Percentiles rank a stretch among this genome's conserved stretches.
These are phyloP conservation scores for Varroa destructor DNA, from an alignment of 1,140 invertebrate species.

Conservation along the genomic window DNA sequence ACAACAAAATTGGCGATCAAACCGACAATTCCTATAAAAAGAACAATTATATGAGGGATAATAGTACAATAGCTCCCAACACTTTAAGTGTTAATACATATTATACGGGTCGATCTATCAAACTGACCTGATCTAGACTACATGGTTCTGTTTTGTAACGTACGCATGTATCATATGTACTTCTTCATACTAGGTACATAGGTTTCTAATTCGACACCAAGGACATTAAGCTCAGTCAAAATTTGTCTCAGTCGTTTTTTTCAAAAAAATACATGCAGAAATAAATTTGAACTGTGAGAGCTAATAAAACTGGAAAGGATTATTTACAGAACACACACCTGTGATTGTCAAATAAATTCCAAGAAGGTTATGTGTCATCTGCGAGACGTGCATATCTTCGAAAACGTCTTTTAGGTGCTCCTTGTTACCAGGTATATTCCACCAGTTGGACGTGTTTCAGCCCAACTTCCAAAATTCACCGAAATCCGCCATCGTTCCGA, in stretches of 20 bases:
- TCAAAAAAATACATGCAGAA: no score
- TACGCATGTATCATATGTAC: not conserved
- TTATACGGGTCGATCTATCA: not conserved
- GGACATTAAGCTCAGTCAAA: not conserved
- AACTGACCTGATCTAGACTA: not conserved
- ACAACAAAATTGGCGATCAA: conserved; percentile 35
- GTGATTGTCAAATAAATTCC: conserved; percentile 16
- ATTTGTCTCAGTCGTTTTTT: not conserved
- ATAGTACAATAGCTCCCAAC: not conserved
- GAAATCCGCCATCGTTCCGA: not conserved
- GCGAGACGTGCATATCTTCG: not conserved
- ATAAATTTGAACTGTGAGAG: no score
- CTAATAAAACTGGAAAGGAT: no score
- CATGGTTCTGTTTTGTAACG: not conserved
- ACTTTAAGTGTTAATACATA: not conserved
- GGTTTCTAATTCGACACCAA: not conserved
- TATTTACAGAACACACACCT: not conserved
- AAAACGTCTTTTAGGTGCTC: conserved; percentile 2
- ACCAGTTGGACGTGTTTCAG: conserved; percentile 10
- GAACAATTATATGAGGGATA: not conserved
- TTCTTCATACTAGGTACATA: not conserved
- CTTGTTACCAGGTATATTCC: not conserved
- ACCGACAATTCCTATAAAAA: conserved; percentile 34
- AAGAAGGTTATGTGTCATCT: conserved; percentile 8
- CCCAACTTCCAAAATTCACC: conserved; percentile 1